phyloP scores from a whole-genome alignment of 37 sponge, comb jelly and placozoan species.

The Sycon ciliatum region DNA sequence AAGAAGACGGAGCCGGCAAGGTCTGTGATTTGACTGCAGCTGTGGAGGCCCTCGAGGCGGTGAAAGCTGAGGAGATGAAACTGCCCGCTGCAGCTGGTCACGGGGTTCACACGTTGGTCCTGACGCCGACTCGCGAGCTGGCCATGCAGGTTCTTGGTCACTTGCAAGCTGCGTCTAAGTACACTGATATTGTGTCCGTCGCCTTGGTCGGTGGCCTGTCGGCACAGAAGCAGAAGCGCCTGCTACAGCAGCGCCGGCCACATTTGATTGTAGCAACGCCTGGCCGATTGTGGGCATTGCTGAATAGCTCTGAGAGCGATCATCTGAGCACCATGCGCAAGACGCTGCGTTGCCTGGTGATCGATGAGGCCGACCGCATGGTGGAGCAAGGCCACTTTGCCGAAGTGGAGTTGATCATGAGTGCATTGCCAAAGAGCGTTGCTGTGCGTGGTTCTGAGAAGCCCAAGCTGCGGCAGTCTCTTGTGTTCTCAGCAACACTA shows the following conservation, averaged over 20 bases:
- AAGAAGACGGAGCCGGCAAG: conserved; percentile 11
- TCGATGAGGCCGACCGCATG: conserved; percentile 98
- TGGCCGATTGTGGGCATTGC: conserved; percentile 55
- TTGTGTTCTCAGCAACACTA: conserved; percentile 96
- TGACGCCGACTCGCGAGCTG: conserved; percentile 86
- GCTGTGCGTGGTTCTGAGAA: too few relatives aligned
- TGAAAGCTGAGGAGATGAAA: conserved; percentile 16
- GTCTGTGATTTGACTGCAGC: conserved; percentile 29
- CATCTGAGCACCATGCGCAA: conserved; percentile 34
- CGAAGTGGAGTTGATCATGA: conserved; percentile 66
- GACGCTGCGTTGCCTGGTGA: conserved; percentile 56
- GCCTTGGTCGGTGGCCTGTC: conserved; percentile 92
- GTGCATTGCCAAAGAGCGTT: conserved; percentile 39
- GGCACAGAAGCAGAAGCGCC: conserved; percentile 73
- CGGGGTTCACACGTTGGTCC: conserved; percentile 40
- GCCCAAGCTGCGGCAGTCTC: conserved; percentile 52
- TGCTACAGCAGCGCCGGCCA: conserved; percentile 52
- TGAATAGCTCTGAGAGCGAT: conserved; percentile 63
- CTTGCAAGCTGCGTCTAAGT: conserved; percentile 52
- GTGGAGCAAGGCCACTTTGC: conserved; percentile 85
- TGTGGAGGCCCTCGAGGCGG: conserved; percentile 26
- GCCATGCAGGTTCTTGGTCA: conserved; percentile 78
- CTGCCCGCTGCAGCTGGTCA: conserved; percentile 29
- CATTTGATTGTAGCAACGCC: conserved; percentile 71
- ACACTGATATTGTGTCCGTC: conserved; percentile 57